Base-by-base conservation (phyloP, 1,140 invertebrate species). In the Belonocnema kinseyi region DNA sequence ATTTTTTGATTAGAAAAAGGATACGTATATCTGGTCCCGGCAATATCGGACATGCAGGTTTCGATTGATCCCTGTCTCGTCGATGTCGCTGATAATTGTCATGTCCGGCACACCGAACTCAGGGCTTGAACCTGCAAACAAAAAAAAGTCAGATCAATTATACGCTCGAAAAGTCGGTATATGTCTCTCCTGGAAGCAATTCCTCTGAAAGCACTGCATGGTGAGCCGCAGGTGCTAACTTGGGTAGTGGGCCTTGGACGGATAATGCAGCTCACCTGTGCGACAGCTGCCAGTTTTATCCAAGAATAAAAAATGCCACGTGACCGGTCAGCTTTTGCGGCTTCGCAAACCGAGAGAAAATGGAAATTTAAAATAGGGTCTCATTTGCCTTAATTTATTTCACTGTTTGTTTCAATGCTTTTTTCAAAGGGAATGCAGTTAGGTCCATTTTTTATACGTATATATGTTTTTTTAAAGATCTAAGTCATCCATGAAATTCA, bases 21-120 rank as follows among this genome's bases (percentile, higher is more conserved):
- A 96, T 98, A 98, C 97, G 90, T 98, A 99, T 89, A 98, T 97
- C 84, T 95, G 93, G 91, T 98, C 96, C 85, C 94, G 93, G 75
- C 93, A 93, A 89, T 98, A 98, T 85, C 97, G 94, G 74, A 95
- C 93, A 88, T 95, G 94, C 17, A 99, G 93, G 92, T 98, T 98
- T 75, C 94, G 93, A 91, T 98, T 98, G 91, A 99, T 98, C 85
- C 96, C 96, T 77, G 93, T 93, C 89, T 98, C 97, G 85, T 98
- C 95, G 90, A 99, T 97, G 91, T 98, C 95, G 76, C 97, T 96
- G 91, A 99, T 97, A 81, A 96, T 93, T 51, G 97, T 98, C 97
- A 99, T 98, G 92, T 99, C 97, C 81, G 95, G 94, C 82, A 96
- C 94, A 72, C 96, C 95, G 83, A 92, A 90, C 79, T 94, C 93